Percentiles rank a stretch among this genome's conserved stretches.
These are phyloP conservation scores for Telmatherina bonti DNA, from an alignment of 2,797 vertebrate species.

Conservation along the genomic window DNA sequence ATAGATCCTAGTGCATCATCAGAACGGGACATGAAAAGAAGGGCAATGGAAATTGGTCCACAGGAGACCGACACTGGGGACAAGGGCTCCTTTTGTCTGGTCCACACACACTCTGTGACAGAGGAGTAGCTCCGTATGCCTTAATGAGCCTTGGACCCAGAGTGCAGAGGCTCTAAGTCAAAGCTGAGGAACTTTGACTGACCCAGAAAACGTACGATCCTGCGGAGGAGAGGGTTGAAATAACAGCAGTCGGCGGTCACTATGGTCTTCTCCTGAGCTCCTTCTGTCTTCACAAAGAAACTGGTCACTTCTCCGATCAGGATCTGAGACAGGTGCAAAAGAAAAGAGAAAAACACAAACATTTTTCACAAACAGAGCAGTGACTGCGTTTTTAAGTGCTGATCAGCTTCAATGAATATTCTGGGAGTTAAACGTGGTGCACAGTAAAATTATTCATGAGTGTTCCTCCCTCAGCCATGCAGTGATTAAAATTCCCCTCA, in stretches of 20 bases:
- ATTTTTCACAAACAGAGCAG: slow-evolving; percentile 29
- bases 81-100: slow-evolving; percentile 11
- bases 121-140: slow-evolving; percentile 9
- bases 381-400: slow-evolving; percentile 17
- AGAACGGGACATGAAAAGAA: slow-evolving; percentile 23
- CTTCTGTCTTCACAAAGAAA: slow-evolving; percentile 87
- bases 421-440: slow-evolving; percentile 28
- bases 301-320: slow-evolving; percentile 89
- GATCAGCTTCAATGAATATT: slow-evolving; percentile 41
- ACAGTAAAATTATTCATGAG: slow-evolving; percentile 53
- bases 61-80: slow-evolving; percentile 28
- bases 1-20: slow-evolving; percentile 34
- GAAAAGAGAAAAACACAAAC: slow-evolving; percentile 23
- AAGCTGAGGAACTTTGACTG: slow-evolving; percentile 56
- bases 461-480: slow-evolving; percentile 27
- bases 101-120: slow-evolving; percentile 5
- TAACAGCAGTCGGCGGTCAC: slow-evolving; percentile 92
- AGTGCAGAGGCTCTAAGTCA: slow-evolving; percentile 26
- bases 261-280: slow-evolving; percentile 88
- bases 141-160: slow-evolving; percentile 41
- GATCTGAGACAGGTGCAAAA: slow-evolving; percentile 79
- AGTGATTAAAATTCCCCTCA: slow-evolving; percentile 28
- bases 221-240: slow-evolving; percentile 91
- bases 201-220: slow-evolving; percentile 93
- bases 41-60: slow-evolving; percentile 13